Conservation (phyloP, 1,140 invertebrate species). For the Charaxes varanes region DNA sequence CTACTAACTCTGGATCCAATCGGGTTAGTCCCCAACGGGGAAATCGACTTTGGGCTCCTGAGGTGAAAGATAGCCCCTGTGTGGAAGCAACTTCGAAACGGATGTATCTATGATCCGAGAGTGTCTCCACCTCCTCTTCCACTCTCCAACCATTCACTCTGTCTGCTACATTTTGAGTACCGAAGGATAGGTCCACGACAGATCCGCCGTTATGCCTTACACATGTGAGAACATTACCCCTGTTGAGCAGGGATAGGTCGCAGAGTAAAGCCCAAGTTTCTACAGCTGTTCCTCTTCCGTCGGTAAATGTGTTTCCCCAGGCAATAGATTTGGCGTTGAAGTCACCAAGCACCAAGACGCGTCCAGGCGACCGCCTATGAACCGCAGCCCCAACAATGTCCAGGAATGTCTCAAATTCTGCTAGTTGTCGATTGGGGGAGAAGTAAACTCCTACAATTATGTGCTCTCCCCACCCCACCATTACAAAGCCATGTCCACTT, state of each 20-base stretch:
- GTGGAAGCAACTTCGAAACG: slow-evolving; percentile 3
- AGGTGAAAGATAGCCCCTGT: not conserved
- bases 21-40: too few species aligned
- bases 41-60: too few species aligned
- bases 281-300: slow-evolving; percentile 7
- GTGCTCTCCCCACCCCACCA: not conserved
- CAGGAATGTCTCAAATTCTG: slow-evolving; percentile 5
- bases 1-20: too few species aligned
- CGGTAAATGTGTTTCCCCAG: slow-evolving; percentile 14
- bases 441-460: slow-evolving; percentile 6
- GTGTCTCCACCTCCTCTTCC: slow-evolving; percentile 3
- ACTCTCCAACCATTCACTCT: slow-evolving; percentile 14
- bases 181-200: slow-evolving; percentile 14
- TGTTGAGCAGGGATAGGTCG: slow-evolving; percentile 6
- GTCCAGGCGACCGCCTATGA: not conserved
- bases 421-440: slow-evolving; percentile 11
- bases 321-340: slow-evolving; percentile 6
- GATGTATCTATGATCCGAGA: too few species aligned
- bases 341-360: slow-evolving; percentile 2
- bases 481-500: slow-evolving; percentile 9
- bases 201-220: slow-evolving; percentile 16
- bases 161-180: slow-evolving; percentile 3
- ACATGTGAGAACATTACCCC: slow-evolving; percentile 10
- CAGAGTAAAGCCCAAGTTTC: slow-evolving; percentile 12
- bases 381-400: slow-evolving; percentile 1